Evolutionary conservation across 2,888 invertebrate species (phyloP).

Genomic region (Neocrepidodera transversa): DNA sequence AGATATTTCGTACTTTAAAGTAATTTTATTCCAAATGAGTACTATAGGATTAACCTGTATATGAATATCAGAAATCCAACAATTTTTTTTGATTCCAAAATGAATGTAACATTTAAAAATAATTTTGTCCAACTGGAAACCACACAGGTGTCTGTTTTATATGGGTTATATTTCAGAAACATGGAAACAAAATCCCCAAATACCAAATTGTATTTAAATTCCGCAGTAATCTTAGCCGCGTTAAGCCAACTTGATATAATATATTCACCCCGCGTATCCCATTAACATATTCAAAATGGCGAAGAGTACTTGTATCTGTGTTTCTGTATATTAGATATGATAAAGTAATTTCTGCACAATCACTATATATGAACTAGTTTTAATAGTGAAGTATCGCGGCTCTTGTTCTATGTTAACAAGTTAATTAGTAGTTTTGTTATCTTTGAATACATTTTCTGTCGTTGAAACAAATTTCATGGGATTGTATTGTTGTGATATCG

Average conservation of each 20-base stretch:
- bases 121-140: too few species aligned
- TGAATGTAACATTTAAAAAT: too few species aligned
- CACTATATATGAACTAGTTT: slow-evolving; percentile 29
- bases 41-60: too few species aligned
- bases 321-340: slow-evolving; percentile 29
- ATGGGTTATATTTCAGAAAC: slow-evolving; percentile 6
- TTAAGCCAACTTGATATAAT: slow-evolving; percentile 48
- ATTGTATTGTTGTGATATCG: slow-evolving; percentile 11
- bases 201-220: slow-evolving; percentile 44
- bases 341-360: slow-evolving; percentile 38
- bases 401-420: slow-evolving; percentile 32
- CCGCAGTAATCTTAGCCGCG: slow-evolving; percentile 48
- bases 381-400: slow-evolving; percentile 34
- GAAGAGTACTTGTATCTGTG: slow-evolving; percentile 35
- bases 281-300: slow-evolving; percentile 51
- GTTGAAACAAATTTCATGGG: slow-evolving; percentile 2
- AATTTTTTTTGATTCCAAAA: too few species aligned
- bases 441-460: slow-evolving; percentile 22
- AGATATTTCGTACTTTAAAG: too few species aligned
- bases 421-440: slow-evolving; percentile 37
- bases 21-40: too few species aligned
- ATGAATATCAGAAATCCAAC: too few species aligned
- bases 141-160: too few species aligned
- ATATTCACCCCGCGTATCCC: slow-evolving; percentile 50
- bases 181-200: slow-evolving; percentile 33